phyloP scores from a whole-genome alignment of 2,888 invertebrate species.

The Sycophila texana region DNA sequence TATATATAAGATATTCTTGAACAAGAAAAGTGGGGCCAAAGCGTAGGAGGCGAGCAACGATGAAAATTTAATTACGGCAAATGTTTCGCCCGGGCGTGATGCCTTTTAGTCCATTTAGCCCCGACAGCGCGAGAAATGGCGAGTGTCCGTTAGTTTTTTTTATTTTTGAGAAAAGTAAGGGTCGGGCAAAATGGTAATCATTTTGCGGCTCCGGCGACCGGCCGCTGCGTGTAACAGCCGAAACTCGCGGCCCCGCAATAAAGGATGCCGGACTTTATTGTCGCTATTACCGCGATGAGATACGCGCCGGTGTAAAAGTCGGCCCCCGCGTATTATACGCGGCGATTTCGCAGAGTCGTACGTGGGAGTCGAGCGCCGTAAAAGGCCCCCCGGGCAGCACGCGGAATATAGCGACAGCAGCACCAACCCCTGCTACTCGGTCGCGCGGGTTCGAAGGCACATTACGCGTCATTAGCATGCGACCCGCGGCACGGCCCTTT shows the following conservation, averaged over 20 bases:
- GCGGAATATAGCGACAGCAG: too few relatives aligned
- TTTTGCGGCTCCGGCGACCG: slow-evolving; percentile 1
- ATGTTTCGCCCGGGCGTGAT: not conserved
- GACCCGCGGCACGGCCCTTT: too few relatives aligned
- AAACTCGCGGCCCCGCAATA: slow-evolving; percentile 7
- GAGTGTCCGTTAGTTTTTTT: too few relatives aligned
- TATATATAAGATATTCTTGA: too few relatives aligned
- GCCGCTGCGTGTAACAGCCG: slow-evolving; percentile 2
- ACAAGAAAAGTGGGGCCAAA: too few relatives aligned
- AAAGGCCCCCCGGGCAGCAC: not conserved
- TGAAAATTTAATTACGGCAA: too few relatives aligned
- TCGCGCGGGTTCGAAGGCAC: not conserved
- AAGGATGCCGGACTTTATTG: slow-evolving; percentile 31
- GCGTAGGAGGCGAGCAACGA: too few relatives aligned
- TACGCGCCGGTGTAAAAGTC: slow-evolving; percentile 25
- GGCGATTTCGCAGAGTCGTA: slow-evolving; percentile 4
- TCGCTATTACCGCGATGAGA: slow-evolving; percentile 29
- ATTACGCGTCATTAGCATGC: not conserved
- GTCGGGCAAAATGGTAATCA: not conserved
- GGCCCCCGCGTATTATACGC: not conserved
- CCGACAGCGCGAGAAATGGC: not conserved
- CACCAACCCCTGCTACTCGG: too few relatives aligned
- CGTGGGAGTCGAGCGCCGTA: not conserved
- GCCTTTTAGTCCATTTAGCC: not conserved
- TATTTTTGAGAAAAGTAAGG: not conserved